Conservation (phyloP, 2,113 vertebrate species). For the Podarcis muralis region DNA sequence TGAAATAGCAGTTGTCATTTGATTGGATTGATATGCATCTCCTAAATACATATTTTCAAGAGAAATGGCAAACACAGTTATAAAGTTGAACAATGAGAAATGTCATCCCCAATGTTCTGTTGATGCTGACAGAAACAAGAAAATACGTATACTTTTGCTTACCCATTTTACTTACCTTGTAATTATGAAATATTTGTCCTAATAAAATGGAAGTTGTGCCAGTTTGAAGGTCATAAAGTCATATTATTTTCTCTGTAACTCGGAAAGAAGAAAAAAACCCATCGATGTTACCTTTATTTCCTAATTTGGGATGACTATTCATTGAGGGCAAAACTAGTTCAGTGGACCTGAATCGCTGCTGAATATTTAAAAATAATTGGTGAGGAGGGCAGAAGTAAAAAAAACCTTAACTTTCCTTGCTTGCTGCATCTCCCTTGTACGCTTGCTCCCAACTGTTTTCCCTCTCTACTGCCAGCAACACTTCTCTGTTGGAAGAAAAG, state of each 20-base stretch:
- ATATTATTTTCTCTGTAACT: not conserved
- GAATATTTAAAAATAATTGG: not conserved
- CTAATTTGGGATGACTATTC: not conserved
- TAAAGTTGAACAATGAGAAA: not conserved
- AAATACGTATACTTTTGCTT: not conserved
- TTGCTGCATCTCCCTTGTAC: not conserved
- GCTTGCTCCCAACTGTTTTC: not conserved
- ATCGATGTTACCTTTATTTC: not conserved
- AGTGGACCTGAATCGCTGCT: not conserved
- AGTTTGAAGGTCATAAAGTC: slow-evolving; percentile 17
- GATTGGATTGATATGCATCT: too few species aligned
- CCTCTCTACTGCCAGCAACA: not conserved
- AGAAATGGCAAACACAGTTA: not conserved
- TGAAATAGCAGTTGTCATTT: not conserved
- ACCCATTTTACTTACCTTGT: not conserved
- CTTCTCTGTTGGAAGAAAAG: not conserved
- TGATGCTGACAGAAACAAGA: not conserved
- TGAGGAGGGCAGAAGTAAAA: not conserved
- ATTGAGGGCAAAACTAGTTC: not conserved
- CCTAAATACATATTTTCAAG: slow-evolving; percentile 1
- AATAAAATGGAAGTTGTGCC: slow-evolving; percentile 2
- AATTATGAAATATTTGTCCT: not conserved
- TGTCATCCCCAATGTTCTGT: not conserved
- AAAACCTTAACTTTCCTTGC: not conserved
- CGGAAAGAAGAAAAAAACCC: not conserved